A percentile compares a stretch with the other conserved stretches of the same genome.
Evolutionary conservation across 1,140 invertebrate genomes (phyloP).

Genomic region (Drosophila ambigua): DNA sequence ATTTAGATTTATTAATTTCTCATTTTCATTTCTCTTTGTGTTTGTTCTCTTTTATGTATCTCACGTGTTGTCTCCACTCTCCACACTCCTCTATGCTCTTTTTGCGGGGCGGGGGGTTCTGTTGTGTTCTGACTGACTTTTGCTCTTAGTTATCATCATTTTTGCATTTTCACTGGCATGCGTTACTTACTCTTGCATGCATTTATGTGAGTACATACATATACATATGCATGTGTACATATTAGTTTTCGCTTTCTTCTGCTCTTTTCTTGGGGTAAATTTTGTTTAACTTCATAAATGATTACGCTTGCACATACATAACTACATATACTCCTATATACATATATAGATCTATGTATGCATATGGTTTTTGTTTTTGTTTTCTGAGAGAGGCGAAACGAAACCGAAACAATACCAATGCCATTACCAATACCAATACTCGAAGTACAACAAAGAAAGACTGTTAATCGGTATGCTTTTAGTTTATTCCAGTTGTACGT

Average conservation of each 20-base stretch:
- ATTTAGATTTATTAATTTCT: conserved; percentile 51
- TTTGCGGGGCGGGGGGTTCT: conserved; percentile 21
- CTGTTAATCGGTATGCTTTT: too few relatives aligned
- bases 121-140: conserved; percentile 11
- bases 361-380: conserved; percentile 22
- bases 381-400: conserved; percentile 35
- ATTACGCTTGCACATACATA: conserved; percentile 56
- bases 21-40: conserved; percentile 37
- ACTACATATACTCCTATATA: conserved; percentile 37
- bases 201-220: neutral
- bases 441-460: neutral
- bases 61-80: conserved; percentile 9
- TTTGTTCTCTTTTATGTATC: conserved; percentile 19
- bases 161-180: conserved; percentile 13
- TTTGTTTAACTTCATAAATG: conserved; percentile 33
- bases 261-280: neutral
- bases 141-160: conserved; percentile 30
- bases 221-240: conserved; percentile 23
- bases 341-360: conserved; percentile 37
- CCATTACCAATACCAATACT: conserved; percentile 8
- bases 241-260: conserved; percentile 14
- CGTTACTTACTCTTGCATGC: conserved; percentile 44
- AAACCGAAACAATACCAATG: conserved; percentile 14
- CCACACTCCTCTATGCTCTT: conserved; percentile 5
- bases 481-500: conserved; percentile 17